phyloP scores from a whole-genome alignment of 2,113 vertebrate genomes.

The Siniperca knerii region DNA sequence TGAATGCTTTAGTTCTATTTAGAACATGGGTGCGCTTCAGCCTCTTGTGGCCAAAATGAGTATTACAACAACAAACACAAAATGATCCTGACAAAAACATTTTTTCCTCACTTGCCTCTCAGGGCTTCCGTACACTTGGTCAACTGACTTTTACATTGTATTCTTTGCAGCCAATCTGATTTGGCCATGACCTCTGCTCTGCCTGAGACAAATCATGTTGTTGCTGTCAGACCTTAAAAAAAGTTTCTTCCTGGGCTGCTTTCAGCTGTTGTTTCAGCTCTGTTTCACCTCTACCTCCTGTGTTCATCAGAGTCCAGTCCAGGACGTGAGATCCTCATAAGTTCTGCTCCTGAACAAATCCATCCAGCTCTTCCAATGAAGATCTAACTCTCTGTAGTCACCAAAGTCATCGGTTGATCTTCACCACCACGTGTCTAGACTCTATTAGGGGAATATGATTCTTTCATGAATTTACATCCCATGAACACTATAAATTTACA shows the following conservation, averaged over 20 bases:
- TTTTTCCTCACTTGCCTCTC: too few species aligned
- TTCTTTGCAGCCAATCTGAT: slow-evolving; percentile 21
- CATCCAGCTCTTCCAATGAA: background rate
- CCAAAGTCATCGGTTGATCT: too few species aligned
- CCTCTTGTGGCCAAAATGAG: too few species aligned
- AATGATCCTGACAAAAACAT: too few species aligned
- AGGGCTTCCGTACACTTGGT: background rate
- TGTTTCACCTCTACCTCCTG: background rate
- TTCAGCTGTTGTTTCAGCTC: background rate
- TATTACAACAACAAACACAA: too few species aligned
- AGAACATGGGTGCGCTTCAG: too few species aligned
- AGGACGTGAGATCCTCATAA: background rate
- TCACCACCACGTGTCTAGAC: background rate
- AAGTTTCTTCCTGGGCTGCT: slow-evolving; percentile 4
- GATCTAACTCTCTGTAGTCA: background rate
- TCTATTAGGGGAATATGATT: too few species aligned
- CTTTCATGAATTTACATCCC: background rate
- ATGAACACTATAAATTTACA: background rate
- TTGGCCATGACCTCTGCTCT: background rate
- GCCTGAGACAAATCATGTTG: slow-evolving; percentile 7
- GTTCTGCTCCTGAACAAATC: slow-evolving; percentile 13
- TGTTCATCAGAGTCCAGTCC: background rate
- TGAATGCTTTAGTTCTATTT: too few species aligned
- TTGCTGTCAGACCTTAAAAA: slow-evolving; percentile 1
- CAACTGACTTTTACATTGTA: slow-evolving; percentile 3